A percentile compares a stretch with the other conserved stretches of the same genome.
These are phyloP conservation scores for Prosopocoilus inquinatus DNA, from an alignment of 2,888 invertebrate species.

Conservation along the genomic window DNA sequence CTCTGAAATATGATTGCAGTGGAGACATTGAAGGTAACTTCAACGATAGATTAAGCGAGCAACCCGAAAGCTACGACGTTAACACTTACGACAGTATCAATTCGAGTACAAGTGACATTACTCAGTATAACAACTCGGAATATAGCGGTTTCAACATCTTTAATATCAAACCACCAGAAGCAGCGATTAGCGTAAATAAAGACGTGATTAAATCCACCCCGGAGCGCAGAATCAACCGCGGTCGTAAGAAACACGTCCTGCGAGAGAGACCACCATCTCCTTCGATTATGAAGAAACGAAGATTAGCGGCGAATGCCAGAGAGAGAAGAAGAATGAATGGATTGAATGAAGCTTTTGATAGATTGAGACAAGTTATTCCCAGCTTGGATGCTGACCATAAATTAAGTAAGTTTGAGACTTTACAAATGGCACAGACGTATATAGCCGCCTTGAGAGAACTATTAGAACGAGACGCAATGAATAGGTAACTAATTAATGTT, in stretches of 20 bases:
- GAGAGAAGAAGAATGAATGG: conserved; percentile 72
- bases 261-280: conserved; percentile 40
- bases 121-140: too few relatives aligned
- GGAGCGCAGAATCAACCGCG: background rate
- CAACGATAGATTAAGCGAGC: conserved; percentile 18
- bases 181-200: background rate
- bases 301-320: conserved; percentile 71
- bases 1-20: background rate
- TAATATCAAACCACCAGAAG: too few relatives aligned
- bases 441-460: conserved; percentile 67
- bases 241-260: conserved; percentile 33
- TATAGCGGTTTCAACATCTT: too few relatives aligned
- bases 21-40: conserved; percentile 9
- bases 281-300: conserved; percentile 58
- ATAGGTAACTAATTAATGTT: background rate
- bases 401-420: conserved; percentile 72
- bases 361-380: conserved; percentile 68
- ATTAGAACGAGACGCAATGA: conserved; percentile 47
- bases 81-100: conserved; percentile 5
- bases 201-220: background rate
- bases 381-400: conserved; percentile 68
- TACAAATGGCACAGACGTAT: conserved; percentile 77
- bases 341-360: conserved; percentile 71
- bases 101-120: background rate
- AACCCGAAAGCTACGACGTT: conserved; percentile 37